These are phyloP conservation scores for Agonopterix subpropinquella DNA, from an alignment of 2,888 invertebrate species.

Conservation along the genomic window DNA sequence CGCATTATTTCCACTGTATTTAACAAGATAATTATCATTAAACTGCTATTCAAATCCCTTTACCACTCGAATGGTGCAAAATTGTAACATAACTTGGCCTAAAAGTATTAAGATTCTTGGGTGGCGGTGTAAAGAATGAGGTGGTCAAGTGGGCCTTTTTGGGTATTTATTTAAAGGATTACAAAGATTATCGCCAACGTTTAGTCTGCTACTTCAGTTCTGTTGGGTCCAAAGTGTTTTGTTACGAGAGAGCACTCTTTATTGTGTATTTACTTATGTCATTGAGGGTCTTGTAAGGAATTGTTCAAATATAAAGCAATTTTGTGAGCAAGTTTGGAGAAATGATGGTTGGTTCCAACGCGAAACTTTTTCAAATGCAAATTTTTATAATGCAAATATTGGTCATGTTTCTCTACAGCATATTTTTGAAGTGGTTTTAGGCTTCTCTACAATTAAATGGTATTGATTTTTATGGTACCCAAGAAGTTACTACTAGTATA, in stretches of 20 bases:
- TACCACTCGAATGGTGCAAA: constrained; percentile 28
- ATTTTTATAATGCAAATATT: no score
- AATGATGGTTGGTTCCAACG: neutral
- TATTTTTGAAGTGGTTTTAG: no score
- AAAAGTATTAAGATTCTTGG: constrained; percentile 34
- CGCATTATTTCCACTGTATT: constrained; percentile 24
- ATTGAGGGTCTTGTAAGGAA: constrained; percentile 1
- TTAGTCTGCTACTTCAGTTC: constrained; percentile 24
- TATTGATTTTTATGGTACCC: no score
- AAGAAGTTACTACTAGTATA: no score
- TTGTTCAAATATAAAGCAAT: neutral
- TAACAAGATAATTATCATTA: constrained; percentile 23
- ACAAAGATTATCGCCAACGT: constrained; percentile 42
- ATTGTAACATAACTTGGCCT: constrained; percentile 21
- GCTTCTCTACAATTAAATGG: no score
- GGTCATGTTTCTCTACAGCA: no score
- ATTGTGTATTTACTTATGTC: constrained; percentile 19
- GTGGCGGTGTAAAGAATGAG: constrained; percentile 37
- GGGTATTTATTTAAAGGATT: constrained; percentile 66
- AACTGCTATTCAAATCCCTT: constrained; percentile 5
- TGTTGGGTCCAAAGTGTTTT: constrained; percentile 36
- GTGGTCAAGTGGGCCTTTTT: constrained; percentile 40
- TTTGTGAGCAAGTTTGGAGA: no score
- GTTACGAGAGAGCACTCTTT: constrained; percentile 26
- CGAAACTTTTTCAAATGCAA: no score